Percentiles rank a stretch among this genome's conserved stretches.
phyloP scores from a whole-genome alignment of 1,140 invertebrate species.

The Teleogryllus occipitalis region DNA sequence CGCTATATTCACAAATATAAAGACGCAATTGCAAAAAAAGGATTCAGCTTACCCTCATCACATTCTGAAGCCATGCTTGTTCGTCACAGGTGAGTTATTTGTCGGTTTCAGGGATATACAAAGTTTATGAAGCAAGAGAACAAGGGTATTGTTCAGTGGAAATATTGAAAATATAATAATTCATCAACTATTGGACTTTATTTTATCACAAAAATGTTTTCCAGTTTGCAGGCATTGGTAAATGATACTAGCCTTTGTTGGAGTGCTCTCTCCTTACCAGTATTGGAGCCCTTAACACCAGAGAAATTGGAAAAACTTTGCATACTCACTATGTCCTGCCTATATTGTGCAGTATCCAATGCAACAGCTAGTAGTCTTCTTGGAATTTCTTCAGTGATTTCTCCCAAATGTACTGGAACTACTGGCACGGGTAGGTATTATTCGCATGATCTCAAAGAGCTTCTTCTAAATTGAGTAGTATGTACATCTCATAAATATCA shows the following conservation, averaged over 20 bases:
- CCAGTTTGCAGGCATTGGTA: constrained; percentile 63
- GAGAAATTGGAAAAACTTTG: constrained; percentile 71
- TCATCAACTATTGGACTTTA: too few species aligned
- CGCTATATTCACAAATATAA: constrained; percentile 63
- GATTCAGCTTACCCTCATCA: constrained; percentile 55
- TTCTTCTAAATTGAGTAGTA: too few species aligned
- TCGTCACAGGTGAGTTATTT: constrained; percentile 39
- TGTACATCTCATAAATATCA: too few species aligned
- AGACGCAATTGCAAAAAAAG: constrained; percentile 57
- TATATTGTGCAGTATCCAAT: constrained; percentile 66
- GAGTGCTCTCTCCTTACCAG: constrained; percentile 71
- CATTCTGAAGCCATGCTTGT: constrained; percentile 65
- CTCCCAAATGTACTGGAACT: constrained; percentile 44
- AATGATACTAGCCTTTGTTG: constrained; percentile 77
- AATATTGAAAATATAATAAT: too few species aligned
- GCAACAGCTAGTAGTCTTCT: constrained; percentile 59
- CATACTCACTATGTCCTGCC: constrained; percentile 64
- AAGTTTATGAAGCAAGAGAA: too few species aligned
- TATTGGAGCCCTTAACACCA: constrained; percentile 76
- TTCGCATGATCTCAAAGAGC: too few species aligned
- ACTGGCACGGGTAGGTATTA: constrained; percentile 13
- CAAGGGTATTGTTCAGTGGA: too few species aligned
- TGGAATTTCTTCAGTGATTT: constrained; percentile 50
- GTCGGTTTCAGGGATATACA: too few species aligned
- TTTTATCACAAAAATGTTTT: constrained; percentile 19